A percentile compares a stretch with the other conserved stretches of the same genome.
Conservation (phyloP, 2,888 invertebrate genomes). For the Ferrisia virgata region DNA sequence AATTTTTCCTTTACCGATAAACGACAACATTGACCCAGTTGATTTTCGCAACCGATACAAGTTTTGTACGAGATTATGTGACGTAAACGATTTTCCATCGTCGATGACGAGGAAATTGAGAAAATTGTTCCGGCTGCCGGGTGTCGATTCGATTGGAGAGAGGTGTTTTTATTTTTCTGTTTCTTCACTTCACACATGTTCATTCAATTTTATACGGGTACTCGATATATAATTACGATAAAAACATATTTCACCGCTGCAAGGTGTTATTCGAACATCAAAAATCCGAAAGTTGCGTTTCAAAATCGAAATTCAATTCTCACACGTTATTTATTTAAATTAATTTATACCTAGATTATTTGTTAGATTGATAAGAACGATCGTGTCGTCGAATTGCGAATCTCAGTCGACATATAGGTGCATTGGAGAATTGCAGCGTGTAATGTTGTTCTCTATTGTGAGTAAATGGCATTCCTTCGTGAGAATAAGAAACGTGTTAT, state of each 20-base stretch:
- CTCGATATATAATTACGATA: too few relatives aligned
- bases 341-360: too few relatives aligned
- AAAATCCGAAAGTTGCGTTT: too few relatives aligned
- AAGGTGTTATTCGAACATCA: too few relatives aligned
- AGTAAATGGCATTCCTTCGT: background rate
- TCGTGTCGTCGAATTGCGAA: background rate
- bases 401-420: too few relatives aligned
- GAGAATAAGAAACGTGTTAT: conserved; percentile 18
- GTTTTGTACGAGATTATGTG: background rate
- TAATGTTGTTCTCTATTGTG: background rate
- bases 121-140: background rate
- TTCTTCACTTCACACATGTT: too few relatives aligned
- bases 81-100: background rate
- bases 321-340: too few relatives aligned
- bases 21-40: conserved; percentile 24
- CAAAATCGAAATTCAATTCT: too few relatives aligned
- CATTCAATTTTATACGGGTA: too few relatives aligned
- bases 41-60: conserved; percentile 10
- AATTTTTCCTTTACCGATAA: conserved; percentile 11
- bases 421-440: background rate
- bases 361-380: too few relatives aligned
- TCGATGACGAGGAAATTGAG: background rate
- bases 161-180: background rate
- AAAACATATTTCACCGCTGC: too few relatives aligned
- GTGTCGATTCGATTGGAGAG: too few relatives aligned